These are phyloP conservation scores for Drosophila sulfurigaster DNA, from an alignment of 1,140 invertebrate species.

Conservation along the genomic window DNA sequence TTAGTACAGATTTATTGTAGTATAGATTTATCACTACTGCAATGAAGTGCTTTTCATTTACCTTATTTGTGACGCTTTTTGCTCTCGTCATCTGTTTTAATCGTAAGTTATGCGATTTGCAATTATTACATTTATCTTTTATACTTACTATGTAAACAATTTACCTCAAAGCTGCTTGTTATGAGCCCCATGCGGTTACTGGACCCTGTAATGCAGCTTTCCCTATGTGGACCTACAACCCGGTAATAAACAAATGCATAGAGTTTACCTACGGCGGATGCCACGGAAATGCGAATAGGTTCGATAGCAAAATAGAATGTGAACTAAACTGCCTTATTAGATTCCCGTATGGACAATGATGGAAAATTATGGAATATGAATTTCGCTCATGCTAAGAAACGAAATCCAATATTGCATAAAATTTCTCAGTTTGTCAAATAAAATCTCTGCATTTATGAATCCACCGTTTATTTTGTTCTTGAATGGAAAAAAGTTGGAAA, in stretches of 20 bases:
- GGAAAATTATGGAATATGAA: too few species aligned
- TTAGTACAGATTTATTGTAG: background rate
- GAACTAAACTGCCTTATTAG: background rate
- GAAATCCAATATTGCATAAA: too few species aligned
- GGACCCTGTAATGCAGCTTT: too few species aligned
- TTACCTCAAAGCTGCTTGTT: background rate
- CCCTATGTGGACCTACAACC: background rate
- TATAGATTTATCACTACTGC: background rate
- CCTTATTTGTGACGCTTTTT: background rate
- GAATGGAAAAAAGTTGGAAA: too few species aligned
- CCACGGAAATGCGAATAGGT: background rate
- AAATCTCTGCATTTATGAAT: too few species aligned
- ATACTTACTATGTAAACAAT: too few species aligned
- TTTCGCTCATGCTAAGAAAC: too few species aligned
- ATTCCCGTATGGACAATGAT: too few species aligned
- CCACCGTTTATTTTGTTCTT: too few species aligned
- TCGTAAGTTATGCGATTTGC: background rate
- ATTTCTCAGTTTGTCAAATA: too few species aligned
- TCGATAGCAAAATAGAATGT: background rate
- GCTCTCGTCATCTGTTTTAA: background rate
- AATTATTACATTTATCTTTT: background rate
- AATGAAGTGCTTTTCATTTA: background rate
- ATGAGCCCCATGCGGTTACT: background rate
- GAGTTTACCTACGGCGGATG: conserved; percentile 1
- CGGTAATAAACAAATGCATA: background rate